Percentiles rank a stretch among this genome's conserved stretches.
phyloP scores from a whole-genome alignment of 2,113 vertebrate genomes.

The Oplegnathus fasciatus region DNA sequence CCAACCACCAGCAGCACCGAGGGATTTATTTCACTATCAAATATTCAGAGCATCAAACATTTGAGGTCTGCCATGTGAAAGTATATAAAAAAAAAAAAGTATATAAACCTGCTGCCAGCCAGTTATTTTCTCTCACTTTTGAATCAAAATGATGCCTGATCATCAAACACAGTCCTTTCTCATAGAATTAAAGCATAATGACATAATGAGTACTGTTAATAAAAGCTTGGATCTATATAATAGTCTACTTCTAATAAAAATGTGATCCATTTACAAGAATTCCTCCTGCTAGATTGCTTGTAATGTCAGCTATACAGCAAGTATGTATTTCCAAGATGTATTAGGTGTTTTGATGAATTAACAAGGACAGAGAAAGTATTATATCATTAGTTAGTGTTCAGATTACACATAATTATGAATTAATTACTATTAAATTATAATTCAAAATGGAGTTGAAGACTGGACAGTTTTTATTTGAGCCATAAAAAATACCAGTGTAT shows the following conservation, averaged over 20 bases:
- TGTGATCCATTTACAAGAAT: too few species aligned
- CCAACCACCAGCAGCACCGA: constrained; percentile 24
- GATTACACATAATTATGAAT: too few species aligned
- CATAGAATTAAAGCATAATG: constrained; percentile 2
- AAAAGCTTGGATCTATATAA: constrained; percentile 13
- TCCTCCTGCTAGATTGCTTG: constrained; percentile 2
- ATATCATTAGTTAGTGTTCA: background rate
- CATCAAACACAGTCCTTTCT: constrained; percentile 18
- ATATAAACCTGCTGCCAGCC: constrained; percentile 23
- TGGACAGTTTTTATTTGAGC: constrained; percentile 43
- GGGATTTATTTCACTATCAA: constrained; percentile 58
- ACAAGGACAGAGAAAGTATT: background rate
- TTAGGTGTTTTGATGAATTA: constrained; percentile 7
- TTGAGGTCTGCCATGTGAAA: constrained; percentile 47
- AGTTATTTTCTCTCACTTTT: constrained; percentile 11
- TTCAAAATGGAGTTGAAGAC: too few species aligned
- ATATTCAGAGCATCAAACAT: constrained; percentile 58
- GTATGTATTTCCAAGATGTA: constrained; percentile 21
- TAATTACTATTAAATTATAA: too few species aligned
- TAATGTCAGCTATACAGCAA: constrained; percentile 10
- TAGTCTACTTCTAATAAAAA: too few species aligned
- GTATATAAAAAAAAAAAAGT: constrained; percentile 4
- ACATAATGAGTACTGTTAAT: background rate
- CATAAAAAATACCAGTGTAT: constrained; percentile 32
- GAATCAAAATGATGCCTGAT: constrained; percentile 18